phyloP scores from a whole-genome alignment of 1,140 invertebrate genomes.

The Zelostemma sp. region DNA sequence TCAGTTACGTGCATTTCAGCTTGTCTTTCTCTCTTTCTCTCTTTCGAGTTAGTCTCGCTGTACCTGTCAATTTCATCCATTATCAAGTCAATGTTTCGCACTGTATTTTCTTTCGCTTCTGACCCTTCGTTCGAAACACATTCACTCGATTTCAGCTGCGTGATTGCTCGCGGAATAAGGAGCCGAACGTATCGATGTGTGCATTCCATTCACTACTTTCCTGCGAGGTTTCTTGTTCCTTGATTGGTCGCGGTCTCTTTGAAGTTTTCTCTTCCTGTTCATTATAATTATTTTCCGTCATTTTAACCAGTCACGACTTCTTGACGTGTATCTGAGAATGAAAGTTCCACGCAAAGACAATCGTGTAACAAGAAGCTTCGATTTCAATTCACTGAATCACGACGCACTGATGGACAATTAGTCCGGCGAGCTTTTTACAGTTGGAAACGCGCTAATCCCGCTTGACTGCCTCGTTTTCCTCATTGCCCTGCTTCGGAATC shows the following conservation, averaged over 20 bases:
- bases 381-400: not conserved
- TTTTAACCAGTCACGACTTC: slow-evolving; percentile 31
- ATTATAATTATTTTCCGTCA: slow-evolving; percentile 63
- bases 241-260: slow-evolving; percentile 55
- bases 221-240: slow-evolving; percentile 17
- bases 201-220: slow-evolving; percentile 29
- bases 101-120: slow-evolving; percentile 10
- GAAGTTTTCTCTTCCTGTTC: slow-evolving; percentile 38
- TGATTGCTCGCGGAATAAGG: slow-evolving; percentile 27
- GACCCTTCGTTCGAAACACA: slow-evolving; percentile 15
- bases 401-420: not conserved
- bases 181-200: slow-evolving; percentile 19
- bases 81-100: not conserved
- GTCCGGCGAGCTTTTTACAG: slow-evolving; percentile 4
- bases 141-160: slow-evolving; percentile 27
- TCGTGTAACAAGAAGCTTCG: slow-evolving; percentile 5
- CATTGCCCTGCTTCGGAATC: not conserved
- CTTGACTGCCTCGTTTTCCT: slow-evolving; percentile 1
- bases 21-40: slow-evolving; percentile 20
- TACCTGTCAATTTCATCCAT: slow-evolving; percentile 12
- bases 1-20: not conserved
- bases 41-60: slow-evolving; percentile 13
- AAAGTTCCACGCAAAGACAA: slow-evolving; percentile 1
- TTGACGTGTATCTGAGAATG: slow-evolving; percentile 9
- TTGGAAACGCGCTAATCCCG: slow-evolving; percentile 3